These are phyloP conservation scores for Melanostigma gelatinosum DNA, from an alignment of 2,113 vertebrate species.

Conservation along the genomic window DNA sequence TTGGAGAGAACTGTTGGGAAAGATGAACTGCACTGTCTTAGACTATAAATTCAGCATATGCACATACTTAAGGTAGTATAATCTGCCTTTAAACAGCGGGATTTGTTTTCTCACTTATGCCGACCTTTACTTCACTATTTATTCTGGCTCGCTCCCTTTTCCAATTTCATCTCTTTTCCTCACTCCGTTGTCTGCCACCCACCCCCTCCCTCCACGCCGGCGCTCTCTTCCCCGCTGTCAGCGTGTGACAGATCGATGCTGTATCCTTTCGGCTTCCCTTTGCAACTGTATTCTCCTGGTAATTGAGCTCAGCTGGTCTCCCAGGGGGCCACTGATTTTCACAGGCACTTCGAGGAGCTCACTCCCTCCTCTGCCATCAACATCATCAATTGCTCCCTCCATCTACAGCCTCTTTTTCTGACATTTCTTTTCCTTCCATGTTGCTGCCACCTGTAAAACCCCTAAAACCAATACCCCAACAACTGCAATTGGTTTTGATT, in stretches of 20 bases:
- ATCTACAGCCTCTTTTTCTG: constrained; percentile 17
- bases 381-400: constrained; percentile 49
- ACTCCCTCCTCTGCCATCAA: constrained; percentile 52
- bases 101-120: constrained; percentile 41
- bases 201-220: constrained; percentile 28
- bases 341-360: constrained; percentile 56
- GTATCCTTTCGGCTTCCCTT: constrained; percentile 75
- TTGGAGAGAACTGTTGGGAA: background rate
- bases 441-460: constrained; percentile 48
- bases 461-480: constrained; percentile 40
- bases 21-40: background rate
- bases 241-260: constrained; percentile 77
- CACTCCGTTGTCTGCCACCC: constrained; percentile 40
- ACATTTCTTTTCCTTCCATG: constrained; percentile 6
- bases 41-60: background rate
- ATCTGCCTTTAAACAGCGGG: constrained; percentile 35
- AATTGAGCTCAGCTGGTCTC: constrained; percentile 81
- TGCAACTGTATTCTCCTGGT: constrained; percentile 79
- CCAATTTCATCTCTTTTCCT: constrained; percentile 57
- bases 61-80: constrained; percentile 2
- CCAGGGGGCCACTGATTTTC: constrained; percentile 72
- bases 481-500: constrained; percentile 69
- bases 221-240: constrained; percentile 57
- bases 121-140: constrained; percentile 42
- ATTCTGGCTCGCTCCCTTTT: constrained; percentile 43